These are phyloP conservation scores for Astropecten irregularis DNA, from an alignment of 53 echinoderm and acorn worm genomes.

Conservation along the genomic window DNA sequence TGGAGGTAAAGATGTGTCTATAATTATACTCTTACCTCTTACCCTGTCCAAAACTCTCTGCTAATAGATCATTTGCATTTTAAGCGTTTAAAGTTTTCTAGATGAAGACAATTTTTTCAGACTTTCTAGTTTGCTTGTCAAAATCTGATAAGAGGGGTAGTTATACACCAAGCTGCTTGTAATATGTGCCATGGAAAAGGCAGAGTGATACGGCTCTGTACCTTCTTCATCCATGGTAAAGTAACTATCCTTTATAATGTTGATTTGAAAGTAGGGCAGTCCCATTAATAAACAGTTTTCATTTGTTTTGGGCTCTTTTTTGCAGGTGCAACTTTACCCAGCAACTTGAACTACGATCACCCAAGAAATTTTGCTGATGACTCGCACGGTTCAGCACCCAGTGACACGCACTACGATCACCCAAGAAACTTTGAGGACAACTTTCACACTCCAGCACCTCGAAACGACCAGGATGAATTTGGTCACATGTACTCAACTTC, in stretches of 20 bases:
- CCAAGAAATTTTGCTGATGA: too few species aligned
- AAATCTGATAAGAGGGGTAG: neutral
- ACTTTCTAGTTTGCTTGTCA: neutral
- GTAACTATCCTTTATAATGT: neutral
- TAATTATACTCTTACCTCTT: too few species aligned
- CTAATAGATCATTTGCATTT: neutral
- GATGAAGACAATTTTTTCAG: neutral
- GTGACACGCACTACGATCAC: neutral
- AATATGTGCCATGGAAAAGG: neutral
- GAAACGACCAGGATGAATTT: neutral
- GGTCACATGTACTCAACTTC: neutral
- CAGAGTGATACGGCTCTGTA: neutral
- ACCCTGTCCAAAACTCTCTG: too few species aligned
- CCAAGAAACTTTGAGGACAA: slow-evolving; percentile 15
- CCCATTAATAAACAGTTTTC: too few species aligned
- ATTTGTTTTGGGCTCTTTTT: too few species aligned
- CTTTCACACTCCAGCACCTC: neutral
- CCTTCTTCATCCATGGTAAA: neutral
- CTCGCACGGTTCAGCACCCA: too few species aligned
- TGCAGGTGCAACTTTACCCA: slow-evolving; percentile 16
- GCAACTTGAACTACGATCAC: too few species aligned
- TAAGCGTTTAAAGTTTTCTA: neutral
- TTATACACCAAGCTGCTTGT: neutral
- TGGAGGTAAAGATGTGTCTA: slow-evolving; percentile 32
- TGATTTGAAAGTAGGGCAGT: neutral